Conservation (phyloP, 2,113 vertebrate species). For the Calyptommatus sinebrachiatus region DNA sequence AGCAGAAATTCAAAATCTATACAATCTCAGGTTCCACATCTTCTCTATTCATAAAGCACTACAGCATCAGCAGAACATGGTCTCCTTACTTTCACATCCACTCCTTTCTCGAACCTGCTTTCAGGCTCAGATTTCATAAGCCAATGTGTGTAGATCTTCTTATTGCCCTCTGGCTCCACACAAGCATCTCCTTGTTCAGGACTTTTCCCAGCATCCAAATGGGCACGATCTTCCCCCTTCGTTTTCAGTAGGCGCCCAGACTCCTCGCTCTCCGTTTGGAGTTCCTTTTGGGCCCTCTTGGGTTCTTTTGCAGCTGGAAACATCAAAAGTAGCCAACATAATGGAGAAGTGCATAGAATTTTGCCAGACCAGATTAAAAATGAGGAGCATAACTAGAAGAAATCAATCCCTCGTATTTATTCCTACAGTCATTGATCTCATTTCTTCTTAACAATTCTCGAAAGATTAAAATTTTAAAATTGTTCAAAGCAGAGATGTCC, state of each 20-base stretch:
- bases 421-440: no score
- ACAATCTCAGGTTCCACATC: no score
- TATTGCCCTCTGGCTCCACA: slow-evolving; percentile 30
- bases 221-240: slow-evolving; percentile 31
- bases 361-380: neutral
- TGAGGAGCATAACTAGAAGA: no score
- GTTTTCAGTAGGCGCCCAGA: slow-evolving; percentile 25
- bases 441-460: no score
- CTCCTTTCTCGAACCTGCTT: slow-evolving; percentile 88
- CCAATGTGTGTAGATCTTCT: slow-evolving; percentile 74
- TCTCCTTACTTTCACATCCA: slow-evolving; percentile 86
- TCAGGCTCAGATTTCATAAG: slow-evolving; percentile 97
- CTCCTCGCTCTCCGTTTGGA: slow-evolving; percentile 27
- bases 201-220: slow-evolving; percentile 47
- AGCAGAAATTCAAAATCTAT: no score
- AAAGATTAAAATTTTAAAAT: no score
- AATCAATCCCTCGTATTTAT: no score
- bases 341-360: neutral
- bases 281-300: slow-evolving; percentile 56
- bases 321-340: neutral
- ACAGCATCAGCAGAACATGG: neutral
- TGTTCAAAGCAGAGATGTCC: neutral
- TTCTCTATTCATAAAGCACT: no score
- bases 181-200: neutral
- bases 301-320: slow-evolving; percentile 62